A percentile compares a stretch with the other conserved stretches of the same genome.
Evolutionary conservation across 2,888 invertebrate species (phyloP).

Genomic region (Tillus elongatus): DNA sequence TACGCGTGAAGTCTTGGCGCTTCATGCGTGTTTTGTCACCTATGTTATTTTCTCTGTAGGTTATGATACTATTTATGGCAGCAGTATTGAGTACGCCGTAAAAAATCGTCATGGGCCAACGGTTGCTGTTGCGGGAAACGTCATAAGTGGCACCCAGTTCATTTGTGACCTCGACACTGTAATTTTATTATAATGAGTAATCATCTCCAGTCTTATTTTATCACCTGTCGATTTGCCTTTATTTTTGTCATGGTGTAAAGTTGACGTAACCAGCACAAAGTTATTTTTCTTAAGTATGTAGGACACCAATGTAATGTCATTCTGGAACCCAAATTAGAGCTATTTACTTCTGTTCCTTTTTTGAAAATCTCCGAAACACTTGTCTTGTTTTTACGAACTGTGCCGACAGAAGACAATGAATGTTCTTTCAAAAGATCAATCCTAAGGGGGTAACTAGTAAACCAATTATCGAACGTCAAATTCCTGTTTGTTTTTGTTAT

Average conservation of each 20-base stretch:
- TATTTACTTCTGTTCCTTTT: too few species aligned
- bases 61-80: constrained; percentile 13
- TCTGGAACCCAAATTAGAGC: constrained; percentile 23
- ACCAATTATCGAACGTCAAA: constrained; percentile 28
- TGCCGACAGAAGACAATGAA: background rate
- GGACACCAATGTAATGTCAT: constrained; percentile 24
- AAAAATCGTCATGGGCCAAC: constrained; percentile 19
- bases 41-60: constrained; percentile 10
- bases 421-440: too few species aligned
- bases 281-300: constrained; percentile 24
- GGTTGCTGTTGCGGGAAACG: constrained; percentile 16
- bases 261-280: constrained; percentile 18
- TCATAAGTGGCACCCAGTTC: constrained; percentile 10
- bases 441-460: constrained; percentile 25
- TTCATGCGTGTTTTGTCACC: constrained; percentile 12
- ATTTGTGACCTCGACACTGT: constrained; percentile 18
- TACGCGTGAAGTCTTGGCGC: constrained; percentile 12
- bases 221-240: constrained; percentile 17
- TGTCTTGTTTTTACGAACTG: too few species aligned
- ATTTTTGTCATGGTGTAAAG: constrained; percentile 17
- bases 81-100: constrained; percentile 17
- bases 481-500: constrained; percentile 17
- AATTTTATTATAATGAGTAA: constrained; percentile 15
- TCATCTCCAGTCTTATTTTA: constrained; percentile 18
- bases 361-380: too few species aligned